These are phyloP conservation scores for Leucophora obtusa DNA, from an alignment of 2,888 invertebrate genomes.

Conservation along the genomic window DNA sequence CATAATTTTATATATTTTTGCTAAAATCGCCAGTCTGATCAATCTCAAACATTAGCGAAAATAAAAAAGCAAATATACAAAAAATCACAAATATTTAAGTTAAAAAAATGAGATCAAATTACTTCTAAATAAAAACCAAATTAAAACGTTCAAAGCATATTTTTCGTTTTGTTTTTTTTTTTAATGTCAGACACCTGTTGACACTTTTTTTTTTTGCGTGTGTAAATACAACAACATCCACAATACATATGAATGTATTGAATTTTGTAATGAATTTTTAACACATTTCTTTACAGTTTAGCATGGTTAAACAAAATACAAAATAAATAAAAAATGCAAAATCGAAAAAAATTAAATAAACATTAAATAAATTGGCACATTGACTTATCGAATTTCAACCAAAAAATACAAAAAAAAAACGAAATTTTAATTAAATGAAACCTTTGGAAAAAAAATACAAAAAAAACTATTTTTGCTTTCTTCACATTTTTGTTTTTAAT, in stretches of 20 bases:
- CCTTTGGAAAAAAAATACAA: conserved; percentile 31
- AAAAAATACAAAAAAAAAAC: conserved; percentile 24
- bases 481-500: conserved; percentile 9
- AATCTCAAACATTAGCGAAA: conserved; percentile 22
- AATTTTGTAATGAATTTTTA: conserved; percentile 60
- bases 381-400: conserved; percentile 67
- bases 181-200: conserved; percentile 65
- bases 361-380: conserved; percentile 62
- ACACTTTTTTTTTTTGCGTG: conserved; percentile 52
- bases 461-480: conserved; percentile 37
- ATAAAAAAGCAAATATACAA: background rate
- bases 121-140: background rate
- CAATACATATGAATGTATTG: conserved; percentile 42
- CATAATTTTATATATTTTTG: too few species aligned
- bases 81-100: background rate
- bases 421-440: conserved; percentile 44
- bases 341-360: conserved; percentile 46
- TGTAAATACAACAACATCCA: conserved; percentile 39
- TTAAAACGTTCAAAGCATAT: background rate
- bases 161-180: conserved; percentile 4
- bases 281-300: conserved; percentile 42
- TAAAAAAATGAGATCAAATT: conserved; percentile 29
- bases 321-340: conserved; percentile 7
- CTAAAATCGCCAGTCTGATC: background rate
- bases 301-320: conserved; percentile 10